Conservation (phyloP, 2,113 vertebrate genomes). For the Sminthopsis crassicaudata region DNA sequence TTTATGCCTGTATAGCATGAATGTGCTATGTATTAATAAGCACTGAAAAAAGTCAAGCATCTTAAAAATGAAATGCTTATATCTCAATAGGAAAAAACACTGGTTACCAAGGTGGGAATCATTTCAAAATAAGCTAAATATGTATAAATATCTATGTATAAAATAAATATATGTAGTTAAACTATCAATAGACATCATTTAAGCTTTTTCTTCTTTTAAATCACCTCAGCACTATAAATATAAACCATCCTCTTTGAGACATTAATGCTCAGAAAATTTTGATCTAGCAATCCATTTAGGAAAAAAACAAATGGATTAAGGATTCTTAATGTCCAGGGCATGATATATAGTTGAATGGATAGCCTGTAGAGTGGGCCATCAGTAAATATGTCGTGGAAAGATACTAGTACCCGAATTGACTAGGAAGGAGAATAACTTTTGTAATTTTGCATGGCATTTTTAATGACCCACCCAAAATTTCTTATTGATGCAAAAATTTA, state of each 20-base stretch:
- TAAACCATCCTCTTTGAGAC: not conserved
- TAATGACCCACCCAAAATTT: not conserved
- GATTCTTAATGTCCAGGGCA: too few species aligned
- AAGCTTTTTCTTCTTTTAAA: too few species aligned
- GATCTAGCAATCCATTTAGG: not conserved
- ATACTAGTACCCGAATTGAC: not conserved
- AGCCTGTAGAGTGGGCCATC: not conserved
- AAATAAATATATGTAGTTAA: too few species aligned
- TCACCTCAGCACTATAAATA: not conserved
- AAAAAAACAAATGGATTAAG: not conserved
- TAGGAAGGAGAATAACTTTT: not conserved
- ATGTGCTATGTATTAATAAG: not conserved
- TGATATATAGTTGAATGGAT: not conserved
- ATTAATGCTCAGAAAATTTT: not conserved
- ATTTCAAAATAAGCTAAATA: not conserved
- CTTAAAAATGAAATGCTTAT: not conserved
- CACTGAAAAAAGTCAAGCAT: not conserved
- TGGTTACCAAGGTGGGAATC: not conserved
- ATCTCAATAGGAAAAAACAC: not conserved
- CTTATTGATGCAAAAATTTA: not conserved
- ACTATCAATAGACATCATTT: not conserved
- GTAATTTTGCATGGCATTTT: not conserved
- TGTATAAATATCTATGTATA: too few species aligned
- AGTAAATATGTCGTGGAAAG: not conserved
- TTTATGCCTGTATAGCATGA: not conserved